Percentiles rank a stretch among this genome's conserved stretches.
These are phyloP conservation scores for Clarias platycephalus DNA, from an alignment of 2,797 vertebrate species.

Conservation along the genomic window DNA sequence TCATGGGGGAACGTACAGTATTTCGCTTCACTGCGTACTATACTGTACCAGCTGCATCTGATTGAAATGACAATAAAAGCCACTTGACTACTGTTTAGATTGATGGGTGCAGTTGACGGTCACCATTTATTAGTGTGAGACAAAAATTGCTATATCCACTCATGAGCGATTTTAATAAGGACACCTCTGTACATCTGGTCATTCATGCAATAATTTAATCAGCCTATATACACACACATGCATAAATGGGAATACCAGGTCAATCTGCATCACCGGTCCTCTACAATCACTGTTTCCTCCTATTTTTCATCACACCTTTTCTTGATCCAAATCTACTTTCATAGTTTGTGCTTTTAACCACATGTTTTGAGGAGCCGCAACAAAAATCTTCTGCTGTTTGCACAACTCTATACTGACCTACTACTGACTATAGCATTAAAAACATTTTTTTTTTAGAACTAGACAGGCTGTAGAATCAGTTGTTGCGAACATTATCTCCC, in stretches of 20 bases:
- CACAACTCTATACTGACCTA: background rate
- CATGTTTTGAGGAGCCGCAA: background rate
- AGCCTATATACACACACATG: background rate
- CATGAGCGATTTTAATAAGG: background rate
- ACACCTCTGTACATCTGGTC: background rate
- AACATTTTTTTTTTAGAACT: background rate
- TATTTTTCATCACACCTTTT: background rate
- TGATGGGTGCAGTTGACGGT: no score
- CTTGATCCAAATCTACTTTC: background rate
- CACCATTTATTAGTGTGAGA: no score
- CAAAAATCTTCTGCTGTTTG: background rate
- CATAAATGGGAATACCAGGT: background rate
- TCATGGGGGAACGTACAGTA: no score
- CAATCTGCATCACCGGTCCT: background rate
- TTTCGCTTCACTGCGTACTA: no score
- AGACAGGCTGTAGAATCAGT: background rate
- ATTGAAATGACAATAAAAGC: no score
- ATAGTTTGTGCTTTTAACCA: background rate
- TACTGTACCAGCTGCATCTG: no score
- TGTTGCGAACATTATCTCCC: background rate
- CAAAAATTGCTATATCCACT: background rate
- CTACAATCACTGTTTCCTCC: background rate
- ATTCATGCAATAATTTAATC: background rate
- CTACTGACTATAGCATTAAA: background rate
- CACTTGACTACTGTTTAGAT: background rate